These are phyloP conservation scores for Drosophila busckii DNA, from an alignment of 1,140 invertebrate genomes.

Conservation along the genomic window DNA sequence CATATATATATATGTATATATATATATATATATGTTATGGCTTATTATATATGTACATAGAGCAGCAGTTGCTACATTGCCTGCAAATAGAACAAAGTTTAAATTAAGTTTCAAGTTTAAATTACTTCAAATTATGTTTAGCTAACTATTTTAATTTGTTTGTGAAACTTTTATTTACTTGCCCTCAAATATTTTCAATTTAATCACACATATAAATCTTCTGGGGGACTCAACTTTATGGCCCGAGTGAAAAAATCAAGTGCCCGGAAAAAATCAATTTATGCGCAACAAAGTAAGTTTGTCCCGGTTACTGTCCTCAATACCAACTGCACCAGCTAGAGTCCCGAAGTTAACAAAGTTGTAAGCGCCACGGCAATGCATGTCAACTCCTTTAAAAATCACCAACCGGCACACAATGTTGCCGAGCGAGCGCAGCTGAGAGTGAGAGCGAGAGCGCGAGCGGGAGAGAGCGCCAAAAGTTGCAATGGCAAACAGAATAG, in stretches of 20 bases:
- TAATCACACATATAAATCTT: too few species aligned
- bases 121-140: background rate
- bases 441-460: background rate
- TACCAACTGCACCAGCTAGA: constrained; percentile 64
- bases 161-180: too few species aligned
- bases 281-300: constrained; percentile 76
- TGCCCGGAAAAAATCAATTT: constrained; percentile 65
- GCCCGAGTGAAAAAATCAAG: too few species aligned
- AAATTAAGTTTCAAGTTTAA: background rate
- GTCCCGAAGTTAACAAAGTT: constrained; percentile 73
- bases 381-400: too few species aligned
- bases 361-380: constrained; percentile 50
- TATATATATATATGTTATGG: background rate
- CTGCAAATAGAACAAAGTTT: constrained; percentile 8
- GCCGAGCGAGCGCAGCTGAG: background rate
- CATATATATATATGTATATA: constrained; percentile 2
- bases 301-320: constrained; percentile 76
- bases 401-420: too few species aligned
- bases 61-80: constrained; percentile 21
- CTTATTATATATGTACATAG: background rate
- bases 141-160: too few species aligned
- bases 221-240: too few species aligned
- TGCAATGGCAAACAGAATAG: constrained; percentile 24
- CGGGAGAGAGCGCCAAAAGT: constrained; percentile 24
- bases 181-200: too few species aligned